phyloP scores from a whole-genome alignment of 2,888 invertebrate genomes.

The Slavum lentiscoides region DNA sequence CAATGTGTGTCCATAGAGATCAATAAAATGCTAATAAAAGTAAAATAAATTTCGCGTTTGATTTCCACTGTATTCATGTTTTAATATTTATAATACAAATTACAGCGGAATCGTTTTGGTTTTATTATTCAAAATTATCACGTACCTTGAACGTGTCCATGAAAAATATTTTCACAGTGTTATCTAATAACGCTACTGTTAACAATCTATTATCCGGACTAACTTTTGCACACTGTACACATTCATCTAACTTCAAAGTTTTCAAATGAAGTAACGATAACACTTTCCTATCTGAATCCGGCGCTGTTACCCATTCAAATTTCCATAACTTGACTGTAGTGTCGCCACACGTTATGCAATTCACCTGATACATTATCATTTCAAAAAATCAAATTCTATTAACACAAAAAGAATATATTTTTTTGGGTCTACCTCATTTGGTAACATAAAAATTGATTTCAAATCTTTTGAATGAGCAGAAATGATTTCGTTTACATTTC shows the following conservation, averaged over 20 bases:
- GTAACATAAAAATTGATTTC: conserved; percentile 76
- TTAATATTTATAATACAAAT: no score
- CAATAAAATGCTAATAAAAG: conserved; percentile 76
- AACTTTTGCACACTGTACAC: conserved; percentile 78
- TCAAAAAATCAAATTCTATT: background rate
- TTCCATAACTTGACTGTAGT: conserved; percentile 92
- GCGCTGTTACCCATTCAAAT: conserved; percentile 78
- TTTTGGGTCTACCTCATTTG: conserved; percentile 70
- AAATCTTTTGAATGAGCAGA: conserved; percentile 81
- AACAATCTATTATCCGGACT: conserved; percentile 85
- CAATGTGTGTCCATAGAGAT: conserved; percentile 93
- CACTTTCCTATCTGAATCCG: conserved; percentile 61
- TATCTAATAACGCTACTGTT: conserved; percentile 87
- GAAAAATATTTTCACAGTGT: conserved; percentile 94
- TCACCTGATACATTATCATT: conserved; percentile 65
- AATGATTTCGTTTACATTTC: conserved; percentile 78
- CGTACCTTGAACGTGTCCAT: conserved; percentile 87
- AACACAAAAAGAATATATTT: background rate
- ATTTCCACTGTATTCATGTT: background rate
- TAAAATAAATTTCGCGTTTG: background rate
- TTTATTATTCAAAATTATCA: no score
- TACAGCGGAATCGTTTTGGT: no score
- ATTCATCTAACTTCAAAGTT: conserved; percentile 85
- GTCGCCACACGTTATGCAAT: conserved; percentile 84
- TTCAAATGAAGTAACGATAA: conserved; percentile 77